phyloP scores from a whole-genome alignment of 2,113 vertebrate species.

The Lasiurus borealis region DNA sequence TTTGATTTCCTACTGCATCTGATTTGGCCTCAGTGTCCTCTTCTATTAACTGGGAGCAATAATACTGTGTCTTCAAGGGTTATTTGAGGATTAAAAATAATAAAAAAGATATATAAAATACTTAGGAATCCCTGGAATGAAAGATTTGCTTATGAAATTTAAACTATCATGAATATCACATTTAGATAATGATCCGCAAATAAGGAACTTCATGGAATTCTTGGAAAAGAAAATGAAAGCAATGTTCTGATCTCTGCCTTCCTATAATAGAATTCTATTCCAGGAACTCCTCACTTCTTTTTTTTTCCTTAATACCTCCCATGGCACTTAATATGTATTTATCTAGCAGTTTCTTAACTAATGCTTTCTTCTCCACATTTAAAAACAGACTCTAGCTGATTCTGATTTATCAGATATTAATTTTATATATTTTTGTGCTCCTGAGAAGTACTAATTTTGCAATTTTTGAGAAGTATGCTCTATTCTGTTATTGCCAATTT shows the following conservation, averaged over 20 bases:
- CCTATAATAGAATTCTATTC: slow-evolving; percentile 46
- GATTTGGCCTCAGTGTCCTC: neutral
- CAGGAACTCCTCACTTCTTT: slow-evolving; percentile 57
- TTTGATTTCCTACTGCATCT: neutral
- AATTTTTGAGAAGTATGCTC: neutral
- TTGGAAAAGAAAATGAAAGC: slow-evolving; percentile 44
- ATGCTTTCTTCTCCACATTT: neutral
- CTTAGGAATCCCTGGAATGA: neutral
- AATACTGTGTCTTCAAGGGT: neutral
- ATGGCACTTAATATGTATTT: neutral
- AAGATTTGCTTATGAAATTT: neutral
- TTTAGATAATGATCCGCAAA: slow-evolving; percentile 17
- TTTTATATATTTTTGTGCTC: neutral
- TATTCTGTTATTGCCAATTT: neutral
- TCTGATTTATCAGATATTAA: neutral
- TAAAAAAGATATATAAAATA: neutral
- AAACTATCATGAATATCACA: neutral
- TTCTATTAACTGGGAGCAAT: neutral
- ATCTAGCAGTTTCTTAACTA: slow-evolving; percentile 30
- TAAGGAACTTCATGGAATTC: neutral
- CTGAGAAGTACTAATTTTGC: neutral
- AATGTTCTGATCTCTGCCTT: slow-evolving; percentile 42
- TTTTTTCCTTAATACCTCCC: neutral
- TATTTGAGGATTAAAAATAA: slow-evolving; percentile 41
- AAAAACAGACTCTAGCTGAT: neutral